These are phyloP conservation scores for Paralvinella palmiformis DNA, from an alignment of 1,140 invertebrate genomes.

Conservation along the genomic window DNA sequence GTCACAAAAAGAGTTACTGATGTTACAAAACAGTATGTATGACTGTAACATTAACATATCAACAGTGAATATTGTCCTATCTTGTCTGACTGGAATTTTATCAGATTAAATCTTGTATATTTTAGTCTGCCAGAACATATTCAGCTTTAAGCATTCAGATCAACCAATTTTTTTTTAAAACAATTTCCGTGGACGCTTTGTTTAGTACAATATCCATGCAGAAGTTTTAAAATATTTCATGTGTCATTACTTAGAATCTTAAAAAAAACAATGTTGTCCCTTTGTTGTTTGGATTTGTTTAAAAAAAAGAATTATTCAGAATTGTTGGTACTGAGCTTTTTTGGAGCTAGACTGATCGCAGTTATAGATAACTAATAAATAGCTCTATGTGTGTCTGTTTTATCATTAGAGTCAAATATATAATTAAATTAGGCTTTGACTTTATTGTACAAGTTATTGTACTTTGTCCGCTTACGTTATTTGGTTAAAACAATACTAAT, in stretches of 20 bases:
- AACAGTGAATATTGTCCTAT: conserved; percentile 17
- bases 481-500: background rate
- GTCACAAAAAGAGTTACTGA: conserved; percentile 82
- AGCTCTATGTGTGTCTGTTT: no score
- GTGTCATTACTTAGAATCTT: no score
- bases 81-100: conserved; percentile 14
- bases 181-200: conserved; percentile 10
- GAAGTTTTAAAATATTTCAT: no score
- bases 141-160: no score
- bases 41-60: background rate
- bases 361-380: no score
- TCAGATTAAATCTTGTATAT: conserved; percentile 14
- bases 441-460: background rate
- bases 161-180: conserved; percentile 2
- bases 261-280: no score
- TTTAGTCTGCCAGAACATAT: no score
- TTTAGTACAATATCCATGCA: no score
- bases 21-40: conserved; percentile 55
- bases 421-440: background rate
- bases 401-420: conserved; percentile 16
- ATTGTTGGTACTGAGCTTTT: no score
- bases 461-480: background rate
- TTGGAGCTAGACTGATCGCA: no score
- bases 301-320: no score
- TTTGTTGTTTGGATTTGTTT: no score